Base-by-base conservation (phyloP, 2,113 vertebrate species). In the Scortum barcoo region DNA sequence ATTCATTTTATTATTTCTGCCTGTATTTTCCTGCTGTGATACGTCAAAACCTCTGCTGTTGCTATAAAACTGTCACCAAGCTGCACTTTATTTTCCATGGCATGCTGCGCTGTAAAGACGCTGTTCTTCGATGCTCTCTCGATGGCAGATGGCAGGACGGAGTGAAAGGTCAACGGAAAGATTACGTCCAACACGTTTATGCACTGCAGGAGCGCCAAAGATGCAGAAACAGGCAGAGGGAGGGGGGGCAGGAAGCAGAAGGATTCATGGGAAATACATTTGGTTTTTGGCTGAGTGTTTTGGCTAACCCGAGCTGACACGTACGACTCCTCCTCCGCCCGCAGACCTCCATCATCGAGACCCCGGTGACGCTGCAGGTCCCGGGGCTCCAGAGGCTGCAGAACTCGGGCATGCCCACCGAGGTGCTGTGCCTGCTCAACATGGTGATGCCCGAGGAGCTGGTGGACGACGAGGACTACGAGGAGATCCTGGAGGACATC, bases 361-460 rank as follows among this genome's bases (percentile, higher is more conserved):
- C 93, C 3, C 93, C 93, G 0, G 94, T 95, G 65, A 95, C 85
- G 13, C 89, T 96, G 58, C 95, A 96, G 89, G 94, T 96, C 1
- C 95, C 95, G 0, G 95, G 94, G 5, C 87, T 96, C 0, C 94
- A 94, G 74, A 68, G 92, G 81, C 89, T 95, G 76, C 95, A 95
- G 88, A 94, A 86, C 86, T 93, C 92, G 0, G 91, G 92, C 56
- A 22, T 93, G 68, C 93, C 95, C 76, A 96, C 95, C 0, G 92
- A 95, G 86, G 95, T 96, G 82, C 88, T 96, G 67, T 96, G 95
- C 78, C 93, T 96, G 53, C 93, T 96, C 78, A 95, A 96, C 88
- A 96, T 95, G 95, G 94, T 96, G 78, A 93, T 95, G 93, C 92
- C 95, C 0, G 95, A 95, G 75, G 95, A 96, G 86, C 93, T 96